These are phyloP conservation scores for Pogonophryne albipinna DNA, from an alignment of 2,797 vertebrate genomes.

Conservation along the genomic window DNA sequence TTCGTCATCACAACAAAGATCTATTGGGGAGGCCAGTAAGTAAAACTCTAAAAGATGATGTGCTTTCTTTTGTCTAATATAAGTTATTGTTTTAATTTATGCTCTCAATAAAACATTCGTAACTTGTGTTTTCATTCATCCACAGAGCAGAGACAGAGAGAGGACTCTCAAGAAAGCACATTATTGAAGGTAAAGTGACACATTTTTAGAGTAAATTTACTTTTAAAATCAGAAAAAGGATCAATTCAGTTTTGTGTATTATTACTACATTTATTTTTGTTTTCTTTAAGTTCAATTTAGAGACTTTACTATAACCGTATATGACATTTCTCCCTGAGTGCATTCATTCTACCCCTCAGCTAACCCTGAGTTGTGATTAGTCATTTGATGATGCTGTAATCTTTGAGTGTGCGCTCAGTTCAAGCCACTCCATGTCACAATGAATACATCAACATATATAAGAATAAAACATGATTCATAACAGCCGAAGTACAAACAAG, in stretches of 20 bases:
- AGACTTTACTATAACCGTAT: neutral
- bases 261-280: neutral
- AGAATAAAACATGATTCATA: neutral
- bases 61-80: neutral
- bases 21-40: slow-evolving; percentile 96
- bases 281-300: neutral
- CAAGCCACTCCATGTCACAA: slow-evolving; percentile 8
- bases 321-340: slow-evolving; percentile 7
- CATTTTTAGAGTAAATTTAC: neutral
- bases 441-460: slow-evolving; percentile 7
- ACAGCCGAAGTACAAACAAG: neutral
- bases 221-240: neutral
- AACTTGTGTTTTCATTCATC: slow-evolving; percentile 34
- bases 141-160: slow-evolving; percentile 92
- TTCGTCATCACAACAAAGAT: slow-evolving; percentile 95
- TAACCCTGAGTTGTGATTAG: slow-evolving; percentile 19
- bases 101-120: slow-evolving; percentile 19
- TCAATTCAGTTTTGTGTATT: neutral
- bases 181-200: slow-evolving; percentile 90
- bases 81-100: slow-evolving; percentile 10
- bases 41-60: slow-evolving; percentile 45
- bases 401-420: slow-evolving; percentile 7
- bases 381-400: slow-evolving; percentile 18
- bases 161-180: slow-evolving; percentile 94
- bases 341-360: neutral